Conservation (phyloP, 2,113 vertebrate species). For the Beaufortia kweichowensis region DNA sequence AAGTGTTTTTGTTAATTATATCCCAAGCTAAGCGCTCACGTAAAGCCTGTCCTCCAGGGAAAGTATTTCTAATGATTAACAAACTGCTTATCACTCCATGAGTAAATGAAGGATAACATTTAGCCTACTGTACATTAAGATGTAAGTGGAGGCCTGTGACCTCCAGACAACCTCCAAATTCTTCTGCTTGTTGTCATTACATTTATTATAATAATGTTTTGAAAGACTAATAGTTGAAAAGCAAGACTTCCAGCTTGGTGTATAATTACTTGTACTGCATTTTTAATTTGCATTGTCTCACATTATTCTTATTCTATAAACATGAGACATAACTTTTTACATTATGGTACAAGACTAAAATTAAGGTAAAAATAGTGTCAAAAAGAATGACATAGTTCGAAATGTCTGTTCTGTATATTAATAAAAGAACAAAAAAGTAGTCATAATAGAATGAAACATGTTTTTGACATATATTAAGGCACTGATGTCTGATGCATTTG, state of each 20-base stretch:
- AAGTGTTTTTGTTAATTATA: constrained; percentile 63
- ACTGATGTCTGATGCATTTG: constrained; percentile 25
- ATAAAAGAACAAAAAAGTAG: neutral
- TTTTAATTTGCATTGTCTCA: neutral
- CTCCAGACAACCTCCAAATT: neutral
- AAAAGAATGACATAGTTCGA: neutral
- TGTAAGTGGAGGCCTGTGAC: neutral
- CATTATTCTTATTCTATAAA: neutral
- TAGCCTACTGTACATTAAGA: neutral
- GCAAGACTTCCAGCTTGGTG: no score
- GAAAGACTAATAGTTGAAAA: neutral
- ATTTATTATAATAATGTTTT: neutral
- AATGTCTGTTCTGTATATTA: neutral
- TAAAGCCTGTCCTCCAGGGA: constrained; percentile 57
- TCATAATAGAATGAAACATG: neutral
- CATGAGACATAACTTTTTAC: no score
- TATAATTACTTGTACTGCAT: neutral
- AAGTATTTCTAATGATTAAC: constrained; percentile 59
- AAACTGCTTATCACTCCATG: constrained; percentile 25
- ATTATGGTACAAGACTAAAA: no score
- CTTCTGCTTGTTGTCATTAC: neutral
- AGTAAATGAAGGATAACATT: constrained; percentile 24
- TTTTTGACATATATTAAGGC: constrained; percentile 7
- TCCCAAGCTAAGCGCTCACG: constrained; percentile 58
- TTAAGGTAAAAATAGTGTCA: neutral